Evolutionary conservation across 1,140 invertebrate genomes (phyloP), one percentile per base, ranked within the genome.

Genomic region (Phocides pigmalion): DNA sequence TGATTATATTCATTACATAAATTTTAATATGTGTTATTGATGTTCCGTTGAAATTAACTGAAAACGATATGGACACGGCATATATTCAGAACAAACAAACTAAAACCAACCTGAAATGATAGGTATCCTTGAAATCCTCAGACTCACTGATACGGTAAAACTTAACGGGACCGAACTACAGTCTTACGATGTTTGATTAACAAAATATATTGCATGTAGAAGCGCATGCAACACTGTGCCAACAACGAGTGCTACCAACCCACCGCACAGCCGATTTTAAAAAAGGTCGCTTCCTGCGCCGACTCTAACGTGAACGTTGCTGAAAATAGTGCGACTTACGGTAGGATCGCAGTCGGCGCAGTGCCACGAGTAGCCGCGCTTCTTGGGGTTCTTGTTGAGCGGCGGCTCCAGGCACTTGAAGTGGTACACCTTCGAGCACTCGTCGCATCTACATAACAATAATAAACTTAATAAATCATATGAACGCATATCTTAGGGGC

Each of bases 331-430:
- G 15, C 12, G 2, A 93, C 94, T 94, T 91, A 96, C 96, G 74
- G 97, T 97, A 51, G 96, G 96, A 93, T 98, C 97, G 93, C 98
- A 99, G 84, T 98, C 97, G 46, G 97, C 97, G 92, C 98, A 99
- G 87, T 98, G 97, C 98, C 98, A 99, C 3, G 96, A 97, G 87
- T 98, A 98, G 35, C 98, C 97, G 61, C 97, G 94, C 67, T 95
- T 95, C 92, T 98, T 98, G 1, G 98, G 98, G 42, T 97, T 96
- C 87, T 98, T 98, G 87, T 97, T 98, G 0, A 98, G 93, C 1
- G 98, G 98, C 35, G 98, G 98, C 87, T 98, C 96, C 61, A 98
- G 92, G 89, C 98, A 99, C 20, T 94, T 94, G 84, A 98, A 98
- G 90, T 99, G 98, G 91, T 97, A 98, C 69, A 96, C 95, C 80